These are phyloP conservation scores for Nephotettix cincticeps DNA, from an alignment of 1,140 invertebrate genomes.

Conservation along the genomic window DNA sequence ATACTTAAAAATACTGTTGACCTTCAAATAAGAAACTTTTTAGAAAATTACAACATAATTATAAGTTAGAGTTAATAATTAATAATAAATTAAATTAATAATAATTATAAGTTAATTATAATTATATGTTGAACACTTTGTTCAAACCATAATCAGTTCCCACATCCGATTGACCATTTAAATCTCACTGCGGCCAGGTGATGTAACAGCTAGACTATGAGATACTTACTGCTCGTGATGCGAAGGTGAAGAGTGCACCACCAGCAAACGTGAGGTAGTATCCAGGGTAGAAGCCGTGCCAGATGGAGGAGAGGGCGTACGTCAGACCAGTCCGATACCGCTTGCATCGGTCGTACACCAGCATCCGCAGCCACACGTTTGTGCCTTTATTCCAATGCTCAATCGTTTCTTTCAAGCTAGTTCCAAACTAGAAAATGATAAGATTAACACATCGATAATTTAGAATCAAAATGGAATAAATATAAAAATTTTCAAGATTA, in stretches of 20 bases:
- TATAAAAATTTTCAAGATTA: too few relatives aligned
- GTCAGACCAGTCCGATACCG: constrained; percentile 67
- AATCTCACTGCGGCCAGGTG: background rate
- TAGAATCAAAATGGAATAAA: background rate
- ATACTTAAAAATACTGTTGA: too few relatives aligned
- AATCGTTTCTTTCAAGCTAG: constrained; percentile 78
- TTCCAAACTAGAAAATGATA: constrained; percentile 59
- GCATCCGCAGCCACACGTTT: constrained; percentile 81
- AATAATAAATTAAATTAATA: too few relatives aligned
- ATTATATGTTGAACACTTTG: too few relatives aligned
- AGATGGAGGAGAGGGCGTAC: constrained; percentile 87
- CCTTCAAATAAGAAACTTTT: too few relatives aligned
- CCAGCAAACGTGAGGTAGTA: constrained; percentile 95
- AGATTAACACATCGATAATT: background rate
- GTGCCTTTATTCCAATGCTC: constrained; percentile 92
- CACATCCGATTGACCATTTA: too few relatives aligned
- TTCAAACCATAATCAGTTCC: too few relatives aligned
- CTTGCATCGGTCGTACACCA: constrained; percentile 79
- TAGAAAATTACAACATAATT: too few relatives aligned
- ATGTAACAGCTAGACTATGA: background rate
- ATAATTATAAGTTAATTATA: too few relatives aligned
- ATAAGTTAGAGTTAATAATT: too few relatives aligned
- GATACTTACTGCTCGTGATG: constrained; percentile 69
- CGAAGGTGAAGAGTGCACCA: constrained; percentile 83
- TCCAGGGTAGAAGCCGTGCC: constrained; percentile 97